Evolutionary conservation across 2,888 invertebrate species (phyloP).

Genomic region (Pimpla rufipes): DNA sequence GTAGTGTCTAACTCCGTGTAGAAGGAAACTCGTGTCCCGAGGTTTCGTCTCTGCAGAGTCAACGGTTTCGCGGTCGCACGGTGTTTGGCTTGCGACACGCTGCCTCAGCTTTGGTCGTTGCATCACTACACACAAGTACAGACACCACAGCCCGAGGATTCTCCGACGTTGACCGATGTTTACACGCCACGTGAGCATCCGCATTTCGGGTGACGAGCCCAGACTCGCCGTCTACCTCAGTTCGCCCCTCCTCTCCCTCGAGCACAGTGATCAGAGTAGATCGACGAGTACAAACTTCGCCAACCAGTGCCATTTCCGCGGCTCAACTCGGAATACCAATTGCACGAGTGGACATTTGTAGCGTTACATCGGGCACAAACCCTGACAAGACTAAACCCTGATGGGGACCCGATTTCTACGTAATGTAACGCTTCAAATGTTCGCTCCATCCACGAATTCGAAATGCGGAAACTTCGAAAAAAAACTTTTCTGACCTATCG

Average conservation of each 20-base stretch:
- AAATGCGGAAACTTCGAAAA: no score
- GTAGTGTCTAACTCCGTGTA: constrained; percentile 18
- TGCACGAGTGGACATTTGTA: background rate
- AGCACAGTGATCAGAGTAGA: constrained; percentile 48
- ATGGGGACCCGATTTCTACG: no score
- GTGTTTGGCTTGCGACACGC: constrained; percentile 59
- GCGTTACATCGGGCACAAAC: no score
- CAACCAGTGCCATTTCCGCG: constrained; percentile 12
- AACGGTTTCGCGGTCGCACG: constrained; percentile 56
- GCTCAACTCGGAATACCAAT: background rate
- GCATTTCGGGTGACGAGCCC: constrained; percentile 17
- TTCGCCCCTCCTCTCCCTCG: background rate
- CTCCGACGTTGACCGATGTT: constrained; percentile 56
- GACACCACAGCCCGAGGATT: constrained; percentile 44
- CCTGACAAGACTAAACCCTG: no score
- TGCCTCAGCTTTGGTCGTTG: constrained; percentile 42
- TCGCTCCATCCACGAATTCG: no score
- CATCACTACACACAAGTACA: constrained; percentile 37
- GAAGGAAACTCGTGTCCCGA: constrained; percentile 38
- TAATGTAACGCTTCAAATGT: no score
- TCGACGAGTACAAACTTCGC: constrained; percentile 52
- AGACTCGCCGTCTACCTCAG: background rate
- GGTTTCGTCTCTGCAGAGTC: constrained; percentile 47
- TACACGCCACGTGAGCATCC: constrained; percentile 62
- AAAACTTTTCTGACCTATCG: no score